Evolutionary conservation across 2,113 vertebrate species (phyloP).

Genomic region (Mesembrinibis cayennensis): DNA sequence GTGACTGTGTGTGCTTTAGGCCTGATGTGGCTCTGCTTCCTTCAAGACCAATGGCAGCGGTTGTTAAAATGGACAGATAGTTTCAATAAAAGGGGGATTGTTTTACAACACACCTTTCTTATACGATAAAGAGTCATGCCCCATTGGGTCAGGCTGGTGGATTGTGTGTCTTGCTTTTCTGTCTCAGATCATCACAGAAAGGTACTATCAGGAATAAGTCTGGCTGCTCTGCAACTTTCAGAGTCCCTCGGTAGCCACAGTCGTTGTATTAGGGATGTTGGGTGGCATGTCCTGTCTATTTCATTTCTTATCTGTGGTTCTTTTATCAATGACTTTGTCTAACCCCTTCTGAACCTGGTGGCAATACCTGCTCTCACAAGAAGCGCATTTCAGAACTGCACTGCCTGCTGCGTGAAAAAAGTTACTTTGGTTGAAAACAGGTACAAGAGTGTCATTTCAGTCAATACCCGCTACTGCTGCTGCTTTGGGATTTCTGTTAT

Average conservation of each 20-base stretch:
- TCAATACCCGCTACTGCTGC: not conserved
- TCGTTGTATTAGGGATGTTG: not conserved
- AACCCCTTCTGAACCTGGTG: not conserved
- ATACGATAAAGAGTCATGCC: not conserved
- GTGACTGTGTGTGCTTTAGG: not conserved
- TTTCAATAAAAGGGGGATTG: not conserved
- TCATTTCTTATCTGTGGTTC: not conserved
- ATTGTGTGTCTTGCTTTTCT: not conserved
- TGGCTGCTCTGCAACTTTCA: not conserved
- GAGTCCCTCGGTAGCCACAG: not conserved
- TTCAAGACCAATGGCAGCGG: not conserved
- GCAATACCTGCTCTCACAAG: not conserved
- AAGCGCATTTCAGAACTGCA: not conserved
- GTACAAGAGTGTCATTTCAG: not conserved
- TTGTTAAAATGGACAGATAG: not conserved
- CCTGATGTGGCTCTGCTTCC: not conserved
- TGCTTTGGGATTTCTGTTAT: not conserved
- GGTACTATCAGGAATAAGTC: not conserved
- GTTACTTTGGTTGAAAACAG: not conserved
- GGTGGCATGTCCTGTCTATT: not conserved
- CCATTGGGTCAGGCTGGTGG: not conserved
- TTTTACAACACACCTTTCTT: not conserved
- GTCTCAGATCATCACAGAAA: not conserved
- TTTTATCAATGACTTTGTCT: not conserved
- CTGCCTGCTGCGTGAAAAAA: not conserved